These are phyloP conservation scores for Acanthosepion lycidas DNA, from an alignment of 2,888 invertebrate species.

Conservation along the genomic window DNA sequence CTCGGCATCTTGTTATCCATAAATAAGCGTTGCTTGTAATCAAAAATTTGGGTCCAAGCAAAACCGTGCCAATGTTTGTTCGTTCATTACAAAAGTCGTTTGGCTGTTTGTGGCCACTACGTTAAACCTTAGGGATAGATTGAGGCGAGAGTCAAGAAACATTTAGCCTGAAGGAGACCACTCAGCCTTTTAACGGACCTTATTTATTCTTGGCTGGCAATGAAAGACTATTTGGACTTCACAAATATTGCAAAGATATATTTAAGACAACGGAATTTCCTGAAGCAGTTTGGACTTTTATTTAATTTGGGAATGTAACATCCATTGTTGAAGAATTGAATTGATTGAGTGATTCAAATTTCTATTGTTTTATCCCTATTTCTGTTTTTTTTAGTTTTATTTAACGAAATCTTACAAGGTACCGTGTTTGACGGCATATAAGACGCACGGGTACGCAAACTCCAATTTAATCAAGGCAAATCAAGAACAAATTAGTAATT, in stretches of 20 bases:
- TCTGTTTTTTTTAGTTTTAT: no score
- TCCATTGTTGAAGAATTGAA: no score
- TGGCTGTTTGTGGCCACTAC: neutral
- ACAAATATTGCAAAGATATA: no score
- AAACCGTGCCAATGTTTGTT: neutral
- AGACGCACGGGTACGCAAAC: no score
- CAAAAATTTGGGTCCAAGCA: neutral
- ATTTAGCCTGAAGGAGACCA: neutral
- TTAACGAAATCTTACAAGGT: no score
- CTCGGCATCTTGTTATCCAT: neutral
- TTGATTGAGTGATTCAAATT: no score
- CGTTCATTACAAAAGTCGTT: neutral
- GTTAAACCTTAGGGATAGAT: neutral
- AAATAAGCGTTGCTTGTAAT: neutral
- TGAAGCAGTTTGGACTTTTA: no score
- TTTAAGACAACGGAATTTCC: no score
- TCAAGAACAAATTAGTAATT: no score
- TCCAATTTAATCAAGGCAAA: no score
- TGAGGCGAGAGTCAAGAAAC: neutral
- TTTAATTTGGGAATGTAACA: neutral
- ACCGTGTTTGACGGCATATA: no score
- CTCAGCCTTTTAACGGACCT: neutral
- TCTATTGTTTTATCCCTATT: no score
- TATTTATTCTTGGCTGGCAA: neutral
- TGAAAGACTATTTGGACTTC: neutral